Evolutionary conservation across 2,797 vertebrate species (phyloP), one percentile per base, ranked within the genome.

Genomic region (Propithecus deckenii): DNA sequence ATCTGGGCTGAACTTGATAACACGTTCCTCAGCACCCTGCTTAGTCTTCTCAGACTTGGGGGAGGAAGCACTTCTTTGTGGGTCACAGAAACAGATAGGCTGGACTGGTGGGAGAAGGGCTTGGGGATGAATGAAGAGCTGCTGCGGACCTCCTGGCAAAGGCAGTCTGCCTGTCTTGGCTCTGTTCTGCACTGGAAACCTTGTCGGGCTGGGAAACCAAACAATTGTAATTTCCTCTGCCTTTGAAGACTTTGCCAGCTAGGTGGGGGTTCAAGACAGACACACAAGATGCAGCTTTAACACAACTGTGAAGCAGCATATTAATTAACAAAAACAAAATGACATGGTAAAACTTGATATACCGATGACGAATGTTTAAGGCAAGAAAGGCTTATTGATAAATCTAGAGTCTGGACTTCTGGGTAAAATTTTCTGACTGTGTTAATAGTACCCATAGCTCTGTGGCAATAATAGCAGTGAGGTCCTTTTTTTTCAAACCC

Each of bases 241-340:
- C 69, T 95, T 92, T 80, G 75, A 96, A 89, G 91, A 55, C 61
- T 61, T 80, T 52, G 48, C 84, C 46, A 88, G 41, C 28, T 35
- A n/a, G 74, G 48, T 88, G 9, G 32, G 32, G 13, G 81, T 88
- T 94, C 15, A 80, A 81, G 15, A 92, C 57, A 55, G 9, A 46
- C 10, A 72, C 23, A 41, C 7, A 63, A 57, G 38, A 78, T 35
- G 13, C 12, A 86, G 38, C 13, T 86, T 92, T 76, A 89, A 86
- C 17, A 10, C 35, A 65, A n/a, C 11, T 63, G 25, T 28, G 41
- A 86, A 87, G 84, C 22, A 30, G n/a, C 22, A 46, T 85, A 75
- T 89, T 89, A 65, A 74, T 78, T 46, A 61, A 79, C 5, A 84
- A 94, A 71, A 83, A 71, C 30, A 81, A 86, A 95, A 52, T 22